These are phyloP conservation scores for Morphnarchus princeps DNA, from an alignment of 2,113 vertebrate genomes.

Conservation along the genomic window DNA sequence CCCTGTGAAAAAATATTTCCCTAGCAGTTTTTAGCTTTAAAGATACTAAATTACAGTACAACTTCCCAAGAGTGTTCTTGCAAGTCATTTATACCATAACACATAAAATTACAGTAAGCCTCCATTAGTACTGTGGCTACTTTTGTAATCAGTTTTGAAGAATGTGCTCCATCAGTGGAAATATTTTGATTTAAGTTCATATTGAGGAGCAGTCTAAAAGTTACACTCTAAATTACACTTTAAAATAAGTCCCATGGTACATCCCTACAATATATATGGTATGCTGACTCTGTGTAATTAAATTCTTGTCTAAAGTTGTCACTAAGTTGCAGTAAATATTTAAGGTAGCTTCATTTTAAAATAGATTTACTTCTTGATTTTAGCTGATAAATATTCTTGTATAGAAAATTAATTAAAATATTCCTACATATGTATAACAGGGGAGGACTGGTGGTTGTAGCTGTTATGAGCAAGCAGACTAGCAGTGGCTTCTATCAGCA, in stretches of 20 bases:
- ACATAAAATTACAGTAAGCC: not conserved
- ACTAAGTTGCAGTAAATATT: constrained; percentile 35
- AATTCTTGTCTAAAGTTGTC: constrained; percentile 36
- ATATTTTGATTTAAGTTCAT: constrained; percentile 50
- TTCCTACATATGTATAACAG: not conserved
- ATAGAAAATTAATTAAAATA: constrained; percentile 18
- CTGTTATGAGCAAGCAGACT: not conserved
- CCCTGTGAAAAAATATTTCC: not conserved
- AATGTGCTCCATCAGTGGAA: constrained; percentile 14
- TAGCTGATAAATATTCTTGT: not conserved
- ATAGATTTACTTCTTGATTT: constrained; percentile 18
- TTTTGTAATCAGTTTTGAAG: constrained; percentile 29
- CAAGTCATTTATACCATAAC: not conserved
- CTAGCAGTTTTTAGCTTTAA: not conserved
- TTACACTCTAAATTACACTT: not conserved
- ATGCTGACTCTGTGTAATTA: not conserved
- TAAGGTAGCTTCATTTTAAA: not conserved
- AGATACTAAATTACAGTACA: not conserved
- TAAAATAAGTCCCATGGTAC: not conserved
- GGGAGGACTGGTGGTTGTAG: not conserved
- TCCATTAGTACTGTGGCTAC: constrained; percentile 13
- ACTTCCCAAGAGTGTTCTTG: not conserved
- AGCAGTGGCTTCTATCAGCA: not conserved
- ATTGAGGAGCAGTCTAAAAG: not conserved
- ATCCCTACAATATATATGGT: not conserved